Percentiles rank a stretch among this genome's conserved stretches.
These are phyloP conservation scores for Orientallactaga bullata DNA, from an alignment of 2,113 vertebrate species.

Conservation along the genomic window DNA sequence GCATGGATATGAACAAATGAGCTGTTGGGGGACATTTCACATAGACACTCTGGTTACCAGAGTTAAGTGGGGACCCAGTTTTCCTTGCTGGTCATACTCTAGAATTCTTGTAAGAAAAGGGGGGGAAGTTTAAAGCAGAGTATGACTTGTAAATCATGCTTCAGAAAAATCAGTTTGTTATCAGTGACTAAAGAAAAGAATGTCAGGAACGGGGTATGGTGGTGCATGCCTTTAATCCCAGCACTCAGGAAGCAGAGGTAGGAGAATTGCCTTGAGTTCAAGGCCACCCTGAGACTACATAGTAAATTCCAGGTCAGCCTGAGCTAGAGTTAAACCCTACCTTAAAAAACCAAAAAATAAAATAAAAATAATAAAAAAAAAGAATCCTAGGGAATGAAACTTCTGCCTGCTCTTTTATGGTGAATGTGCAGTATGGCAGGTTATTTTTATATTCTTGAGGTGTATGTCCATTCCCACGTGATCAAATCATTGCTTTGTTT, in stretches of 20 bases:
- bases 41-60: not conserved
- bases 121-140: not conserved
- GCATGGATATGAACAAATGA: not conserved
- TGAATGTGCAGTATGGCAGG: not conserved
- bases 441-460: not conserved
- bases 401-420: not conserved
- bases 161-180: not conserved
- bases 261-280: too few species aligned
- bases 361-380: too few species aligned
- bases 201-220: too few species aligned
- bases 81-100: not conserved
- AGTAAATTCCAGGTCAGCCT: too few species aligned
- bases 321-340: too few species aligned
- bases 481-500: not conserved
- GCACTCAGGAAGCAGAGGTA: too few species aligned
- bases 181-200: not conserved
- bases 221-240: too few species aligned
- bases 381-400: not conserved
- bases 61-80: not conserved
- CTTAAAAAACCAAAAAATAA: too few species aligned
- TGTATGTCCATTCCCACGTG: fast-evolving
- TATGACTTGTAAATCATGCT: not conserved
- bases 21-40: not conserved
- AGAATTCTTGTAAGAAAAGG: not conserved
- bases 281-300: too few species aligned